Evolutionary conservation across 2,113 vertebrate species (phyloP), one percentile per base, ranked within the genome.

Genomic region (Hydrochoerus hydrochaeris): DNA sequence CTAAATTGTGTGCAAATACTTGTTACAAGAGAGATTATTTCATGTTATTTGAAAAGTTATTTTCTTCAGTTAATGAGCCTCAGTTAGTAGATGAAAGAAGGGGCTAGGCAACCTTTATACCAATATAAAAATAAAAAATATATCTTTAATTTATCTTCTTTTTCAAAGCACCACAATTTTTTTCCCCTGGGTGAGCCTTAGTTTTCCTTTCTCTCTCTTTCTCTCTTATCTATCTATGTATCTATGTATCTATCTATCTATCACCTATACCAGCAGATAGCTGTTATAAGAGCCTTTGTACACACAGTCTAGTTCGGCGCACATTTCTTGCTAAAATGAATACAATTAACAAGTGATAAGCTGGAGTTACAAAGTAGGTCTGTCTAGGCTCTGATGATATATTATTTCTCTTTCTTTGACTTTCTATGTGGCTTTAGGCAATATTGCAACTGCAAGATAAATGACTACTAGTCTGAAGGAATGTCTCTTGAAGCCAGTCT

Each of bases 371-470:
- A 82, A 90, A 84, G n/a, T 78, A 49, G 58, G 86, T 85, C 88
- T 97, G 69, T 81, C 58, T 92, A 82, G 87, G 28, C 49, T 78
- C 71, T 94, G 54, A 87, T 5, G 38, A n/a, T 73, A 30, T 77
- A 83, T 82, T 87, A 85, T 90, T 96, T 97, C 62, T 69, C 62
- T 97, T 93, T 97, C 38, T 75, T 96, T 78, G 71, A 65, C 69
- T 94, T 96, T 82, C 54, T 71, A 75, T 35, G 91, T 78, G 93
- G 60, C 67, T 60, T 88, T 41, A 85, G 54, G 67, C 78, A 94
- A 95, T 95, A 96, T 94, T 83, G 83, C 88, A 83, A 38, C 35
- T 80, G 35, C 14, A 91, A 83, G 89, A 89, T 83, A 95, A 95
- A 96, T 84, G 85, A 62, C 44, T 41, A 88, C 65, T 90, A 84